Conservation (phyloP, 2,797 vertebrate genomes). For the Semotilus atromaculatus region DNA sequence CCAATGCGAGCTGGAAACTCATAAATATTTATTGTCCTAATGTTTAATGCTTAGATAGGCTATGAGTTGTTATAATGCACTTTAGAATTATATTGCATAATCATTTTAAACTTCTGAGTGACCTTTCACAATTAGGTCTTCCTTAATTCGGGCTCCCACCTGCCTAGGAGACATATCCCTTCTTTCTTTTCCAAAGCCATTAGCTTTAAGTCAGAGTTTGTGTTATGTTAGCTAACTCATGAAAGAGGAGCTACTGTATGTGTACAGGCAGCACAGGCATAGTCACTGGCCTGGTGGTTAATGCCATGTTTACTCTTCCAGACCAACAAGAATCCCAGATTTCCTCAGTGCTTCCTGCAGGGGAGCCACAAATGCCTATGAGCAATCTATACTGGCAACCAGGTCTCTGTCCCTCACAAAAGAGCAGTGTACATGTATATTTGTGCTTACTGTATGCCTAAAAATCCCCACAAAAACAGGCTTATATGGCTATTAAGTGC, state of each 20-base stretch:
- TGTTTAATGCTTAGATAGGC: not conserved
- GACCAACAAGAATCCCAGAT: conserved; percentile 58
- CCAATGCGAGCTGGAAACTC: not conserved
- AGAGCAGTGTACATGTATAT: conserved; percentile 35
- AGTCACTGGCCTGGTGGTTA: conserved; percentile 51
- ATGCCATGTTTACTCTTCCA: conserved; percentile 49
- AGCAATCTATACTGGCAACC: conserved; percentile 19
- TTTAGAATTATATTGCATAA: not conserved
- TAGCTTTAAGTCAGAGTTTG: conserved; percentile 15
- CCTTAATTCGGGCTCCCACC: not conserved
- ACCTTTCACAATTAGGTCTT: not conserved
- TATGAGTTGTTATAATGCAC: not conserved
- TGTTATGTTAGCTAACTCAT: conserved; percentile 20
- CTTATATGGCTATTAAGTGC: conserved; percentile 12
- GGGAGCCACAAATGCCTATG: conserved; percentile 42
- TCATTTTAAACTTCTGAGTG: not conserved
- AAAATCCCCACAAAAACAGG: conserved; percentile 40
- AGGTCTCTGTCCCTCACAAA: conserved; percentile 38
- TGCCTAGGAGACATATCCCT: not conserved
- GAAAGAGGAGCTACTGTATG: conserved; percentile 54
- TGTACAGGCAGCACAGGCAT: conserved; percentile 37
- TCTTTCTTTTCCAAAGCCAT: not conserved
- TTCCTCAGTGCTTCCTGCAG: conserved; percentile 52
- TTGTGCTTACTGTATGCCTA: conserved; percentile 24
- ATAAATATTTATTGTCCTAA: not conserved